Evolutionary conservation across 2,888 invertebrate species (phyloP).

Genomic region (Cosmia pyralina): DNA sequence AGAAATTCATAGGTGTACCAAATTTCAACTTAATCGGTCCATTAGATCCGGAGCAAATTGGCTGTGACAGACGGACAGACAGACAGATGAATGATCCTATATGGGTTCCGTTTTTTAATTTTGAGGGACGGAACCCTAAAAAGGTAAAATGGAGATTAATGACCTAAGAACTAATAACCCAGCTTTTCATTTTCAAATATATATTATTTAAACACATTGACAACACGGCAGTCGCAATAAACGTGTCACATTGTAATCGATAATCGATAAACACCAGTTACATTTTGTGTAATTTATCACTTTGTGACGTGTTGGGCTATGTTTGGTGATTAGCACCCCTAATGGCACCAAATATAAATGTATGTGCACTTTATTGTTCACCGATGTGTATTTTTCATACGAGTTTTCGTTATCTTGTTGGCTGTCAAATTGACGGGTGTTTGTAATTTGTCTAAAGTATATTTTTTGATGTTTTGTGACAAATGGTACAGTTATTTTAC

Average conservation of each 20-base stretch:
- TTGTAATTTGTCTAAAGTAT: slow-evolving; percentile 51
- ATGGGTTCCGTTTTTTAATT: no score
- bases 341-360: slow-evolving; percentile 55
- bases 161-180: slow-evolving; percentile 3
- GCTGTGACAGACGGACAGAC: no score
- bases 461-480: slow-evolving; percentile 14
- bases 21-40: no score
- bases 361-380: slow-evolving; percentile 64
- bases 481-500: slow-evolving; percentile 7
- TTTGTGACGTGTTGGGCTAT: slow-evolving; percentile 64
- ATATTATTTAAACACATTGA: slow-evolving; percentile 47
- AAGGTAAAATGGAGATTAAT: slow-evolving; percentile 16
- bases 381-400: slow-evolving; percentile 56
- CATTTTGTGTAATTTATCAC: slow-evolving; percentile 73
- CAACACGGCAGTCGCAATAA: slow-evolving; percentile 48
- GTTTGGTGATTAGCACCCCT: slow-evolving; percentile 68
- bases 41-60: no score
- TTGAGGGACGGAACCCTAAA: no score
- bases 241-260: slow-evolving; percentile 74
- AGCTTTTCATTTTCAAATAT: slow-evolving; percentile 38
- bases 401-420: slow-evolving; percentile 47
- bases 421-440: slow-evolving; percentile 46
- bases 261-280: slow-evolving; percentile 73
- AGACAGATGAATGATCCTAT: no score
- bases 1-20: no score